Conservation (phyloP, 2,888 invertebrate genomes). For the Aspidiotus destructor region DNA sequence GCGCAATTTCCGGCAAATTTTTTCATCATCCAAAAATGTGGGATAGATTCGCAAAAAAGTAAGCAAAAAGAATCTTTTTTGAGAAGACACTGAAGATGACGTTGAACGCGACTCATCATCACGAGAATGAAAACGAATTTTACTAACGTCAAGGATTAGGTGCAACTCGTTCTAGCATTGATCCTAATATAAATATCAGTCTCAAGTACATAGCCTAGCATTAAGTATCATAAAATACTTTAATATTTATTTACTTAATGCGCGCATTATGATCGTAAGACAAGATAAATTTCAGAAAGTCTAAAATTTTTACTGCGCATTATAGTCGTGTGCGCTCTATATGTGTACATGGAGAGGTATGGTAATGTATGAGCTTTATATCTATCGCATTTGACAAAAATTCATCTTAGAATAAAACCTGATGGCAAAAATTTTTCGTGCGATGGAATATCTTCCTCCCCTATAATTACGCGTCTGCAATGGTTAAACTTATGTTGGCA, state of each 20-base stretch:
- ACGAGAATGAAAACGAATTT: not conserved
- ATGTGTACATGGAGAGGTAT: not conserved
- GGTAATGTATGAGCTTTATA: not conserved
- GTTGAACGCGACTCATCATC: not conserved
- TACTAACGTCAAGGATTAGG: not conserved
- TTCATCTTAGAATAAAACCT: too few relatives aligned
- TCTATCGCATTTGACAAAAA: too few relatives aligned
- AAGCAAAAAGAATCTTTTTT: not conserved
- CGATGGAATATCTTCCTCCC: too few relatives aligned
- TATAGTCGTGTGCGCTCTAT: not conserved
- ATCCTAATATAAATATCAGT: not conserved
- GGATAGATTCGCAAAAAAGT: not conserved
- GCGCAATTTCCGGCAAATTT: too few relatives aligned
- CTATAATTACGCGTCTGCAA: too few relatives aligned
- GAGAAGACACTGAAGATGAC: not conserved
- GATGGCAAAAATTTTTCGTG: too few relatives aligned
- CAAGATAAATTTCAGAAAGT: not conserved
- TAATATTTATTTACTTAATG: not conserved
- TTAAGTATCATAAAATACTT: not conserved
- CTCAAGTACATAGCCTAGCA: not conserved
- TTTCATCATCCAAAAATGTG: too few relatives aligned
- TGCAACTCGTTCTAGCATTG: not conserved
- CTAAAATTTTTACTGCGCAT: not conserved
- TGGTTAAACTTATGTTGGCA: too few relatives aligned
- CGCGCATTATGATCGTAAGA: constrained; percentile 1